Percentiles rank a stretch among this genome's conserved stretches.
These are phyloP conservation scores for Seriola dumerili DNA, from an alignment of 2,113 vertebrate species.

Conservation along the genomic window DNA sequence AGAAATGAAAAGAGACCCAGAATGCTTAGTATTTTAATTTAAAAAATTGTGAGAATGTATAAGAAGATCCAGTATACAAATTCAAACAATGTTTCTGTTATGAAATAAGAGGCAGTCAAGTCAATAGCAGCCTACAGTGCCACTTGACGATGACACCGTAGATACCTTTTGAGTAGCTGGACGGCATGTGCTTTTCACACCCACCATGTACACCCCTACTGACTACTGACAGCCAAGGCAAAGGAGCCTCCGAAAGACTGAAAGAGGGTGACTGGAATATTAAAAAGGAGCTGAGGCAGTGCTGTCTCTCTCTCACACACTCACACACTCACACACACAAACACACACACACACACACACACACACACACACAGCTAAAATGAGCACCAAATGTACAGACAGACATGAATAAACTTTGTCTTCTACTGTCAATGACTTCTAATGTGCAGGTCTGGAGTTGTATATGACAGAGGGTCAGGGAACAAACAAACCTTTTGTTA, in stretches of 20 bases:
- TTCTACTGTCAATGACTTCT: constrained; percentile 52
- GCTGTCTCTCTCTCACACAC: constrained; percentile 10
- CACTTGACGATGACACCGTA: constrained; percentile 21
- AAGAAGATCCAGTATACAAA: background rate
- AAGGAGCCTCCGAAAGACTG: constrained; percentile 61
- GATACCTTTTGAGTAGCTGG: constrained; percentile 44
- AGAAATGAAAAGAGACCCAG: rapidly evolving
- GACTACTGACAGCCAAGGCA: constrained; percentile 59
- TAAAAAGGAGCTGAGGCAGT: constrained; percentile 59
- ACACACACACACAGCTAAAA: background rate
- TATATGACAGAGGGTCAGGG: background rate
- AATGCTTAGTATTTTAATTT: background rate
- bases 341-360: no score
- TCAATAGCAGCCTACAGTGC: constrained; percentile 21
- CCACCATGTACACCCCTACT: constrained; percentile 53
- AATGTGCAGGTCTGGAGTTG: background rate
- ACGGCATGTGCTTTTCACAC: constrained; percentile 51
- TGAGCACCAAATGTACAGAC: constrained; percentile 5
- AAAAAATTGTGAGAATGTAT: background rate
- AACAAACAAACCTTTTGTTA: background rate
- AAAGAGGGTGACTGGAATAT: constrained; percentile 72
- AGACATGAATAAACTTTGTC: constrained; percentile 32
- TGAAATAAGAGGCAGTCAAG: constrained; percentile 3
- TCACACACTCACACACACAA: background rate
- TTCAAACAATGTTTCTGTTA: background rate